Conservation (phyloP, 1,140 invertebrate species). For the Harlomillsia oculata region DNA sequence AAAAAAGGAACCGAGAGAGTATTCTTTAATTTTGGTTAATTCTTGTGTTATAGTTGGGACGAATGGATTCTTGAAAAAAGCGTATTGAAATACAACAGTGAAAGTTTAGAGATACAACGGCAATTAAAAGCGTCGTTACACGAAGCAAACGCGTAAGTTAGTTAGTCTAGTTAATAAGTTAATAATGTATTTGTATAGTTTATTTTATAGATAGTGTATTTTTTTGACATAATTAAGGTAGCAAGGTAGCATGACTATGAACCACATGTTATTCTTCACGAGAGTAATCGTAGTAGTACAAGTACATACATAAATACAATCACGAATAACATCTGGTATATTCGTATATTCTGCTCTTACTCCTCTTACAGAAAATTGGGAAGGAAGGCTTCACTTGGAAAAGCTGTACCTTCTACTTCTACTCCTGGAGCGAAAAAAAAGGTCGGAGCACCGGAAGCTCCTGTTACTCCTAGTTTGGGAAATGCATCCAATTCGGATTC, state of each 20-base stretch:
- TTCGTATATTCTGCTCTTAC: no score
- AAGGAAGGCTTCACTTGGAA: conserved; percentile 22
- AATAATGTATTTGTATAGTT: not conserved
- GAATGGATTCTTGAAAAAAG: conserved; percentile 93
- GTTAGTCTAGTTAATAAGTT: not conserved
- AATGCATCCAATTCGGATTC: conserved; percentile 44
- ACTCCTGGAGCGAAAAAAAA: conserved; percentile 17
- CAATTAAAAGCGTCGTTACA: conserved; percentile 78
- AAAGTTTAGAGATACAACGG: conserved; percentile 79
- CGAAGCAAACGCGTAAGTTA: conserved; percentile 49
- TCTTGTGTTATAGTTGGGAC: conserved; percentile 69
- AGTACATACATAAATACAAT: no score
- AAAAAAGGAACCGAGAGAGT: no score
- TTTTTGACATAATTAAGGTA: not conserved
- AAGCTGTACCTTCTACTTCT: not conserved
- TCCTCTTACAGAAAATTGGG: not conserved
- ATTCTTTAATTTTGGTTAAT: no score
- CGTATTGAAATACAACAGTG: conserved; percentile 85
- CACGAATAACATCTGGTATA: no score
- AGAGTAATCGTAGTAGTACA: no score
- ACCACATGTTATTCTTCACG: no score
- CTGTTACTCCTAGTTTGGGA: no score
- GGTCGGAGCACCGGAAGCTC: conserved; percentile 20
- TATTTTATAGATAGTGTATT: not conserved
- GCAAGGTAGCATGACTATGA: no score